A percentile compares a stretch with the other conserved stretches of the same genome.
Evolutionary conservation across 2,888 invertebrate species (phyloP).

Genomic region (Deilephila porcellus): DNA sequence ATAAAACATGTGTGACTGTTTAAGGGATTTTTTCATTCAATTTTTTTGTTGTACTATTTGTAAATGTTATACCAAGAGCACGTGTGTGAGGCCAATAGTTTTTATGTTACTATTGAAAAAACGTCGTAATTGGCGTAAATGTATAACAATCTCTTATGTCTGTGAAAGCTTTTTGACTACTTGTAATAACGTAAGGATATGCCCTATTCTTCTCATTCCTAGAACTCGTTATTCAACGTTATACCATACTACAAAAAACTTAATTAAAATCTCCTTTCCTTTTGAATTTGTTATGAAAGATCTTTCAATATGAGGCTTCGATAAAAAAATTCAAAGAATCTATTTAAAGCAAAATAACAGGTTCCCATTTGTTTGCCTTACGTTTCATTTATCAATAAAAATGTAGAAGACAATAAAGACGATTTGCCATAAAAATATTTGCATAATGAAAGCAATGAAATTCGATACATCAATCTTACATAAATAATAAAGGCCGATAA

Average conservation of each 20-base stretch:
- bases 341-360: not conserved
- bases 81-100: conserved; percentile 14
- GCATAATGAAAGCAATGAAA: not conserved
- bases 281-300: conserved; percentile 11
- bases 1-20: conserved; percentile 55
- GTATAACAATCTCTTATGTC: not conserved
- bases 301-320: not conserved
- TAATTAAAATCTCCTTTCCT: conserved; percentile 4
- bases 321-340: not conserved
- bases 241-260: not conserved
- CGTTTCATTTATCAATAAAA: too few relatives aligned
- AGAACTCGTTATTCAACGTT: conserved; percentile 5
- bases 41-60: conserved; percentile 34
- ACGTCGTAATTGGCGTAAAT: not conserved
- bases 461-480: not conserved
- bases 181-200: not conserved
- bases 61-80: conserved; percentile 9
- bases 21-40: conserved; percentile 40
- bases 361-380: not conserved
- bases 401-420: not conserved
- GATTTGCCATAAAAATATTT: not conserved
- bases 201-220: not conserved
- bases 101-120: not conserved
- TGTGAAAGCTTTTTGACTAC: conserved; percentile 6
- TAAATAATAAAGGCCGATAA: not conserved